Evolutionary conservation across 2,113 vertebrate genomes (phyloP), one percentile per base, ranked within the genome.

Genomic region (Gambusia affinis): DNA sequence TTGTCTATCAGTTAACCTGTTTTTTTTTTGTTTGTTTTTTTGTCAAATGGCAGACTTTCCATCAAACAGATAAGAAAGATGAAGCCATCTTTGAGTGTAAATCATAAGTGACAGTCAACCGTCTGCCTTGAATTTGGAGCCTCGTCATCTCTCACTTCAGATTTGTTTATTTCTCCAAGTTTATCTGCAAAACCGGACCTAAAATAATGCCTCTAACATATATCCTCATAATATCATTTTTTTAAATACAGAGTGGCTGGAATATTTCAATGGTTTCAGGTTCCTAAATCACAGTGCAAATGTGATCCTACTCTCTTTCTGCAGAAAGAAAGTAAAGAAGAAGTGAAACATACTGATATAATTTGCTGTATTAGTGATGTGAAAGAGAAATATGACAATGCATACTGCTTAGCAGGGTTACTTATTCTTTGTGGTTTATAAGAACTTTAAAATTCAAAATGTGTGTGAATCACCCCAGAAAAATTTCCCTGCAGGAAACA

Each of bases 241-340:
- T 81, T 82, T 17, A 66, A 75, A 35, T 42, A 42, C 31, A 65
- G 27, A 81, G 70, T 83, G 79, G 77, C 85, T 67, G 76, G 77
- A 89, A 87, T 75, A 86, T 85, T 76, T 42, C 4, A 76, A 87
- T 82, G 67, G 78, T 87, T 80, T 87, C 63, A 75, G 84, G 62
- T 73, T 79, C 64, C 83, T 79, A 85, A 83, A 84, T 88, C 80
- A 84, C 79, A 76, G 73, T 70, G 84, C 77, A 71, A 28, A n/a
- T 65, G 14, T 76, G 79, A 81, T 75, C 71, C 69, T 66, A 27
- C 72, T 66, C 80, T 76, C 75, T 77, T 60, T 68, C 15, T 66
- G 72, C 47, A 78, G 72, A 62, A 70, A 35, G n/a, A 76, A 84
- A 85, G 67, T 28, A 76, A 84, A 85, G 67, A 63, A 78, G 75